These are phyloP conservation scores for Drosophila punjabiensis DNA, from an alignment of 1,140 invertebrate genomes.

Conservation along the genomic window DNA sequence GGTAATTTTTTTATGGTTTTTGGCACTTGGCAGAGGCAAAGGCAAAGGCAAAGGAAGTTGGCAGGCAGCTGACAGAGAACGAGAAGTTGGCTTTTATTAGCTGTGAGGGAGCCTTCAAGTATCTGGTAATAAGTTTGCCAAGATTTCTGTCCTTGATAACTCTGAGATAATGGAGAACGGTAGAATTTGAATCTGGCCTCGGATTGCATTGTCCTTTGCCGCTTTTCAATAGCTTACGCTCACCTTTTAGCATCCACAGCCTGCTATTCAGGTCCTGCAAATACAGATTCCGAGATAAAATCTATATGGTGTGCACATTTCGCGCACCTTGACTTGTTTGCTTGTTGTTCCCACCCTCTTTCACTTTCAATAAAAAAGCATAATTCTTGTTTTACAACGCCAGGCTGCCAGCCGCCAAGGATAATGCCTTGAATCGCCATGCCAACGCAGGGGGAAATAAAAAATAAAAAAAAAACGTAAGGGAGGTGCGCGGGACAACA, in stretches of 20 bases:
- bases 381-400: constrained; percentile 67
- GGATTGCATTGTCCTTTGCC: constrained; percentile 12
- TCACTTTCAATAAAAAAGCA: constrained; percentile 64
- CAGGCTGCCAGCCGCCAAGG: constrained; percentile 30
- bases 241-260: constrained; percentile 10
- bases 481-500: constrained; percentile 12
- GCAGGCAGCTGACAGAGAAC: constrained; percentile 38
- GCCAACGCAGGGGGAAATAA: constrained; percentile 29
- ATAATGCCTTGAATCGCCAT: constrained; percentile 58
- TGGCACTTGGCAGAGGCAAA: constrained; percentile 22
- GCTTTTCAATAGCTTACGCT: constrained; percentile 13
- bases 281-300: constrained; percentile 46
- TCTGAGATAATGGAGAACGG: constrained; percentile 14
- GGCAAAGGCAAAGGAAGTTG: constrained; percentile 22
- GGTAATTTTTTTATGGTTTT: constrained; percentile 34
- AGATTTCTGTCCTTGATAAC: constrained; percentile 35
- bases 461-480: neutral
- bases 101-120: constrained; percentile 48
- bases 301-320: constrained; percentile 51
- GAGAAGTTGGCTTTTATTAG: constrained; percentile 62
- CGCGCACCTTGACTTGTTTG: constrained; percentile 46
- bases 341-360: constrained; percentile 11
- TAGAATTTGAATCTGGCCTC: neutral
- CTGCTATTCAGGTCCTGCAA: constrained; percentile 18
- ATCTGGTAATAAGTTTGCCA: constrained; percentile 59